Conservation (phyloP, 2,888 invertebrate species). For the Lysandra bellargus region DNA sequence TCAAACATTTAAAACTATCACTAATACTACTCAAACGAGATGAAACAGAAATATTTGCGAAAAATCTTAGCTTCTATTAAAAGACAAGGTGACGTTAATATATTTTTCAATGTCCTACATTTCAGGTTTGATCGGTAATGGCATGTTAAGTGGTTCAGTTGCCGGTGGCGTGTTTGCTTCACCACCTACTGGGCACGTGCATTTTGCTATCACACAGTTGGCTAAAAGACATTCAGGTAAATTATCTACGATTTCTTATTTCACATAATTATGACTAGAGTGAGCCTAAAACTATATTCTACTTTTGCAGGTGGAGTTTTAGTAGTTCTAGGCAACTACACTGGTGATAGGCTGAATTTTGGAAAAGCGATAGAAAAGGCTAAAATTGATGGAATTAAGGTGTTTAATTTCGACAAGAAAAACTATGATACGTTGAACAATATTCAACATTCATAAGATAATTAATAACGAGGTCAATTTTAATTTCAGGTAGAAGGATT, state of each 20-base stretch:
- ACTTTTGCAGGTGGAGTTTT: conserved; percentile 81
- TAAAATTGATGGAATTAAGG: conserved; percentile 81
- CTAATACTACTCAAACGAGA: background rate
- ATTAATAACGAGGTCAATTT: background rate
- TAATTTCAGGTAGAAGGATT: conserved; percentile 72
- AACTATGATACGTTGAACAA: background rate
- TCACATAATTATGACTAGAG: background rate
- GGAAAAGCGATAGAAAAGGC: conserved; percentile 90
- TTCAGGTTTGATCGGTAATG: conserved; percentile 87
- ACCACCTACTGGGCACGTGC: conserved; percentile 85
- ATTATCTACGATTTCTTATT: background rate
- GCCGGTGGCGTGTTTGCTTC: conserved; percentile 89
- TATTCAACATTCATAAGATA: background rate
- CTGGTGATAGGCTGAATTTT: conserved; percentile 89
- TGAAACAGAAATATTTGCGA: background rate
- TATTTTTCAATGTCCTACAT: conserved; percentile 1
- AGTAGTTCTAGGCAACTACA: conserved; percentile 87
- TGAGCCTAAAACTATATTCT: background rate
- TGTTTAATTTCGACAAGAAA: conserved; percentile 36
- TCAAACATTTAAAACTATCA: no score
- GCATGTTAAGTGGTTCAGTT: conserved; percentile 89
- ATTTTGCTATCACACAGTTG: conserved; percentile 82
- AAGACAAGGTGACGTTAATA: background rate
- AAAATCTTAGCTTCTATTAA: background rate
- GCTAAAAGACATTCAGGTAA: conserved; percentile 81